These are phyloP conservation scores for Onychomys arenicola DNA, from an alignment of 2,797 vertebrate genomes.

Conservation along the genomic window DNA sequence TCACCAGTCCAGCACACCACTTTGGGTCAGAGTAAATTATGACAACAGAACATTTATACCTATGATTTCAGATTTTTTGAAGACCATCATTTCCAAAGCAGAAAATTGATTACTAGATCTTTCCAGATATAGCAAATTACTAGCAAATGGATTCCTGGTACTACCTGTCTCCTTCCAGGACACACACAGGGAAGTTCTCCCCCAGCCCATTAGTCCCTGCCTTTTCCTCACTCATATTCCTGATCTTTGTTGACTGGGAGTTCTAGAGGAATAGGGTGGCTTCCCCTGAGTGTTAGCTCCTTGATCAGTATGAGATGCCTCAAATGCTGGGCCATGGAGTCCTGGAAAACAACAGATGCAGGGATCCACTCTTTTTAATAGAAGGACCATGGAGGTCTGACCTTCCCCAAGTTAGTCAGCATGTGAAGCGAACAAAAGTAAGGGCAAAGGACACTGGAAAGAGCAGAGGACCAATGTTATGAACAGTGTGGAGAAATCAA, in stretches of 20 bases:
- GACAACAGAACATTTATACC: background rate
- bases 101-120: conserved; percentile 8
- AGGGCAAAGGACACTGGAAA: rapidly evolving
- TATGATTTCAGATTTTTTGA: background rate
- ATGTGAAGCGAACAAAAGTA: background rate
- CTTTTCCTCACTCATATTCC: conserved; percentile 16
- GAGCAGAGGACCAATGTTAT: background rate
- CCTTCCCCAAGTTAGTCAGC: background rate
- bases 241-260: background rate
- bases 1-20: background rate
- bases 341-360: background rate
- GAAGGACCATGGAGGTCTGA: background rate
- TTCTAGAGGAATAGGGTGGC: background rate
- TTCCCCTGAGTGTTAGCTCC: background rate
- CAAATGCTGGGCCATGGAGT: background rate
- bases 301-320: background rate
- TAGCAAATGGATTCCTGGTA: background rate
- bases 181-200: background rate
- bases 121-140: conserved; percentile 30
- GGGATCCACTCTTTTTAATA: background rate
- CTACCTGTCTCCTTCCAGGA: background rate
- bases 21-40: conserved; percentile 36
- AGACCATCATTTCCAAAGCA: conserved; percentile 25
- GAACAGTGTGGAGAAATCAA: background rate
- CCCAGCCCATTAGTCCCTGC: background rate